Percentiles rank a stretch among this genome's conserved stretches.
phyloP scores from a whole-genome alignment of 2,113 vertebrate species.

The Menidia beryllina region DNA sequence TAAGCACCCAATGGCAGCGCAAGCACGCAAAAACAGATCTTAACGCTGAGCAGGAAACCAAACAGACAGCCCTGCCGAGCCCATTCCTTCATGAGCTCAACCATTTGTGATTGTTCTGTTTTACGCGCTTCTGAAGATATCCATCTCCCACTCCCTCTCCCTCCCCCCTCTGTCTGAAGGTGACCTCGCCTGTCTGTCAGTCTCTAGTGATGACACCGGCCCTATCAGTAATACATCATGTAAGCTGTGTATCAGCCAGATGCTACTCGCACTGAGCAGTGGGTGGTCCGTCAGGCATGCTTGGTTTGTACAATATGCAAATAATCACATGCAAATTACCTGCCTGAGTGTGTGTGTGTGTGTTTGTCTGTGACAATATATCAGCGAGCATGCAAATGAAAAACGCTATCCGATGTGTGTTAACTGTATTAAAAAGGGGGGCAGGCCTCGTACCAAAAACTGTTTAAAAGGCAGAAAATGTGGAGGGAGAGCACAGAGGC shows the following conservation, averaged over 20 bases:
- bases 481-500: slow-evolving; percentile 40
- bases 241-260: slow-evolving; percentile 68
- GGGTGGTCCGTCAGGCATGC: slow-evolving; percentile 68
- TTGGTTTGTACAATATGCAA: slow-evolving; percentile 75
- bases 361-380: slow-evolving; percentile 39
- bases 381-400: slow-evolving; percentile 62
- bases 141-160: slow-evolving; percentile 48
- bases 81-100: slow-evolving; percentile 27
- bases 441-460: slow-evolving; percentile 29
- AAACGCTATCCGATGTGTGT: slow-evolving; percentile 28
- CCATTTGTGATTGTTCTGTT: slow-evolving; percentile 56
- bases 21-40: slow-evolving; percentile 53
- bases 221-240: slow-evolving; percentile 75
- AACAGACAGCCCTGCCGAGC: slow-evolving; percentile 21
- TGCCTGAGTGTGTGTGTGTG: slow-evolving; percentile 22
- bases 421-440: slow-evolving; percentile 43
- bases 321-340: slow-evolving; percentile 77
- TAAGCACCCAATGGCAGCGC: slow-evolving; percentile 16
- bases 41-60: slow-evolving; percentile 28
- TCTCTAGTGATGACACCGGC: slow-evolving; percentile 69
- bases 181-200: slow-evolving; percentile 74
- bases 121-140: slow-evolving; percentile 65
- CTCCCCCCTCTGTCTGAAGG: slow-evolving; percentile 64
- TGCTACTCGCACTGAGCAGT: slow-evolving; percentile 57
- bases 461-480: slow-evolving; percentile 44